These are phyloP conservation scores for Pemphredon lugubris DNA, from an alignment of 2,888 invertebrate species.

Conservation along the genomic window DNA sequence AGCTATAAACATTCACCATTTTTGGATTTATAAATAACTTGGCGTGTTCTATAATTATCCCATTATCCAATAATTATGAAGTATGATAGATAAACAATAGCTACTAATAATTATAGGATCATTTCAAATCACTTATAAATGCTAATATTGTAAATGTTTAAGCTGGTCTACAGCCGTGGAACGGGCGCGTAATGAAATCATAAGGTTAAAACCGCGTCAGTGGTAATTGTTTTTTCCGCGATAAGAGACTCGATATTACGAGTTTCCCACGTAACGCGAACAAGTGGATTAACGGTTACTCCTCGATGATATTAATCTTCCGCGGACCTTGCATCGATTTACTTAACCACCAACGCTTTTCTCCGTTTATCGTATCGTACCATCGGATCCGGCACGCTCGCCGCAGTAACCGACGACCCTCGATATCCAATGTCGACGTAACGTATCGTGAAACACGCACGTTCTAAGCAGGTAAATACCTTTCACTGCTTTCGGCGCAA, in stretches of 20 bases:
- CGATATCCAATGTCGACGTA: conserved; percentile 40
- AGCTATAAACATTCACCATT: no score
- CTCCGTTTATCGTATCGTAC: conserved; percentile 29
- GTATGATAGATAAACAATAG: no score
- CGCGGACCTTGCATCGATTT: conserved; percentile 11
- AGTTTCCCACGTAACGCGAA: conserved; percentile 43
- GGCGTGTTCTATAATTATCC: no score
- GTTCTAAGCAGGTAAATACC: conserved; percentile 62
- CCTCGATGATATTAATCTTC: conserved; percentile 15
- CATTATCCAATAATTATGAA: no score
- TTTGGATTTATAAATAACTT: no score
- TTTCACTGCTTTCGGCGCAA: conserved; percentile 63
- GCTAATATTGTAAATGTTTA: no score
- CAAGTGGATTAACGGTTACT: conserved; percentile 4
- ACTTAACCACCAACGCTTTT: conserved; percentile 1
- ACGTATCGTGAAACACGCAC: conserved; percentile 40
- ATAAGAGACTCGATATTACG: background rate
- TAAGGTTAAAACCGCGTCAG: background rate
- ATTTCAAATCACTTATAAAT: no score
- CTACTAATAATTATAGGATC: no score
- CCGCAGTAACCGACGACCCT: conserved; percentile 14
- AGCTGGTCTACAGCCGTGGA: no score
- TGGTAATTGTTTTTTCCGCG: conserved; percentile 1
- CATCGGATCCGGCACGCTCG: conserved; percentile 24
- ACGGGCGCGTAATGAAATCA: no score